A percentile compares a stretch with the other conserved stretches of the same genome.
These are phyloP conservation scores for Laupala kohalensis DNA, from an alignment of 1,140 invertebrate species.

Conservation along the genomic window DNA sequence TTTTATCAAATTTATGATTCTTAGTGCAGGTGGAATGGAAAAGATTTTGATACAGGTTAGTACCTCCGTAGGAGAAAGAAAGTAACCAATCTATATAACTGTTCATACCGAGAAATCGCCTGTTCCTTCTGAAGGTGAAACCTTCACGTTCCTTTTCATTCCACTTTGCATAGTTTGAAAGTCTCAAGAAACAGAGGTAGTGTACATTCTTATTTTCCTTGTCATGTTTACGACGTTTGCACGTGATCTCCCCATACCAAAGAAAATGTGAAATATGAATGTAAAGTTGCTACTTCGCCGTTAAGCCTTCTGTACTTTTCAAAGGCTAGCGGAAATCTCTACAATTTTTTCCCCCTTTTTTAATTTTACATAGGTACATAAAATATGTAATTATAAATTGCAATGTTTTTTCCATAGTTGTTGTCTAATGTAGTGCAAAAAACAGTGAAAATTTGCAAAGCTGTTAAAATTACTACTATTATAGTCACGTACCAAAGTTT, in stretches of 20 bases:
- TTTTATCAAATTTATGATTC: constrained; percentile 3
- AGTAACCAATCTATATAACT: not conserved
- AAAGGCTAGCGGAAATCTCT: constrained; percentile 11
- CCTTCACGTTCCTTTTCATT: not conserved
- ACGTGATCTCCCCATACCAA: constrained; percentile 18
- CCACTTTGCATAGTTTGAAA: not conserved
- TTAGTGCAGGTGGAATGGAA: constrained; percentile 1
- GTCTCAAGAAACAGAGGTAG: not conserved
- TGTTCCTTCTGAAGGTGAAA: not conserved
- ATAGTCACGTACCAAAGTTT: constrained; percentile 12
- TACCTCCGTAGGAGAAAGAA: not conserved
- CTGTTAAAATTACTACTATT: constrained; percentile 12
- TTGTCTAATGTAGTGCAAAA: constrained; percentile 14
- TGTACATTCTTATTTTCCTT: constrained; percentile 4
- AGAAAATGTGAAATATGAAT: constrained; percentile 15
- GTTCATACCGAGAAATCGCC: not conserved
- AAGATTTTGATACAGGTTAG: not conserved
- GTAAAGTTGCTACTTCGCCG: constrained; percentile 14
- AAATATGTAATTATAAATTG: constrained; percentile 14
- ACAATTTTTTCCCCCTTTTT: constrained; percentile 14
- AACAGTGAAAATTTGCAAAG: constrained; percentile 10
- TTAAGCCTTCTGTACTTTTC: constrained; percentile 13
- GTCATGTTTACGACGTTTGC: constrained; percentile 15
- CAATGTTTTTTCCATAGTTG: constrained; percentile 16
- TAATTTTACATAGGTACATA: constrained; percentile 14